Evolutionary conservation across 2,888 invertebrate genomes (phyloP).

Genomic region (Lissonota sp.): DNA sequence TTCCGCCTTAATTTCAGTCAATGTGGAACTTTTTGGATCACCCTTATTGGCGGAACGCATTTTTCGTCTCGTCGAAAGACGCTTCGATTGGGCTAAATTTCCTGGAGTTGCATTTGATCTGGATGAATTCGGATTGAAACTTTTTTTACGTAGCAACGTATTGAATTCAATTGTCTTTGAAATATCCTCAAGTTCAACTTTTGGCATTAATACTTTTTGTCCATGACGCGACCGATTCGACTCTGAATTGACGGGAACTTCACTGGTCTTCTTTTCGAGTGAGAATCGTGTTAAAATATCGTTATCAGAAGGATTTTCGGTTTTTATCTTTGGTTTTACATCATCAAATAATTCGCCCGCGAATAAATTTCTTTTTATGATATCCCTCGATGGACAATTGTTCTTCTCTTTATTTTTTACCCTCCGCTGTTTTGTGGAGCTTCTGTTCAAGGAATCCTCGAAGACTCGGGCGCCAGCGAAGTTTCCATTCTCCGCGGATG

Average conservation of each 20-base stretch:
- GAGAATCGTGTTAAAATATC: neutral
- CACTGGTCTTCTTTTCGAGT: neutral
- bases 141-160: slow-evolving; percentile 64
- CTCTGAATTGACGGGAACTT: neutral
- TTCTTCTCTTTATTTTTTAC: neutral
- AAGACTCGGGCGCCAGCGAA: neutral
- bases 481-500: slow-evolving; percentile 69
- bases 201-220: neutral
- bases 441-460: slow-evolving; percentile 5
- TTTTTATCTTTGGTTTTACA: slow-evolving; percentile 38
- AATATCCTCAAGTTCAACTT: slow-evolving; percentile 12
- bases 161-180: too few relatives aligned
- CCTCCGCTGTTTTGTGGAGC: neutral
- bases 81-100: slow-evolving; percentile 54
- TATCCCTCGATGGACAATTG: slow-evolving; percentile 26
- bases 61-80: slow-evolving; percentile 15
- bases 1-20: slow-evolving; percentile 71
- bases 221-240: neutral
- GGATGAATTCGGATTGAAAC: slow-evolving; percentile 67
- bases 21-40: slow-evolving; percentile 16
- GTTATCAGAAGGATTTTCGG: slow-evolving; percentile 29
- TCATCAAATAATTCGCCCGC: slow-evolving; percentile 47
- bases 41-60: slow-evolving; percentile 49
- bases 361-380: slow-evolving; percentile 54
- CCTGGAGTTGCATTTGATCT: neutral